phyloP scores from a whole-genome alignment of 2,797 vertebrate species.

The Xiphophorus birchmanni region DNA sequence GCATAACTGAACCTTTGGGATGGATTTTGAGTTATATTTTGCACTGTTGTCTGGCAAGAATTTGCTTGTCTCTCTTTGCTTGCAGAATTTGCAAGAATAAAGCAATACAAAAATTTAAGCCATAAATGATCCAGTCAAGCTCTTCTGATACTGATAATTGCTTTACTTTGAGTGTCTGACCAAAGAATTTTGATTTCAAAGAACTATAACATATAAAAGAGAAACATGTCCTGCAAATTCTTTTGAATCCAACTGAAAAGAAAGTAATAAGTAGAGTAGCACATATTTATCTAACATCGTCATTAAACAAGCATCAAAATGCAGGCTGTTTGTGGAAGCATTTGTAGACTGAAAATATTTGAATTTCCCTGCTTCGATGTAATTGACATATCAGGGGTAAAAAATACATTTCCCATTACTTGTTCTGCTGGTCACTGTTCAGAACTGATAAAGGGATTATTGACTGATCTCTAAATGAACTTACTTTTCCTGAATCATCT shows the following conservation, averaged over 20 bases:
- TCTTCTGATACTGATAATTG: neutral
- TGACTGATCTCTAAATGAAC: neutral
- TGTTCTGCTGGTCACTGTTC: neutral
- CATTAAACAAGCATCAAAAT: neutral
- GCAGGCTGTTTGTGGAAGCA: neutral
- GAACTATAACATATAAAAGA: neutral
- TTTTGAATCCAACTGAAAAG: neutral
- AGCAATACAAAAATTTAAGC: neutral
- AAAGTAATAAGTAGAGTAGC: neutral
- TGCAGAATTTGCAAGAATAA: neutral
- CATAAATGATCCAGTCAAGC: neutral
- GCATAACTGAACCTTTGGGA: neutral
- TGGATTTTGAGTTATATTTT: neutral
- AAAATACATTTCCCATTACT: neutral
- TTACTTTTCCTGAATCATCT: neutral
- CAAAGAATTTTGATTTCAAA: neutral
- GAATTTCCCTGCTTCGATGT: neutral
- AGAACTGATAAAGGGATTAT: neutral
- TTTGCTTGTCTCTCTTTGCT: neutral
- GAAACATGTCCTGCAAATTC: neutral
- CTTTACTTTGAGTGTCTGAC: neutral
- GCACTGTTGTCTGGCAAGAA: neutral
- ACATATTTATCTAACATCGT: neutral
- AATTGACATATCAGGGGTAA: neutral
- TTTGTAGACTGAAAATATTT: neutral